Evolutionary conservation across 2,888 invertebrate species (phyloP), one percentile per base, ranked within the genome.

Genomic region (Ceratothoa steindachneri): DNA sequence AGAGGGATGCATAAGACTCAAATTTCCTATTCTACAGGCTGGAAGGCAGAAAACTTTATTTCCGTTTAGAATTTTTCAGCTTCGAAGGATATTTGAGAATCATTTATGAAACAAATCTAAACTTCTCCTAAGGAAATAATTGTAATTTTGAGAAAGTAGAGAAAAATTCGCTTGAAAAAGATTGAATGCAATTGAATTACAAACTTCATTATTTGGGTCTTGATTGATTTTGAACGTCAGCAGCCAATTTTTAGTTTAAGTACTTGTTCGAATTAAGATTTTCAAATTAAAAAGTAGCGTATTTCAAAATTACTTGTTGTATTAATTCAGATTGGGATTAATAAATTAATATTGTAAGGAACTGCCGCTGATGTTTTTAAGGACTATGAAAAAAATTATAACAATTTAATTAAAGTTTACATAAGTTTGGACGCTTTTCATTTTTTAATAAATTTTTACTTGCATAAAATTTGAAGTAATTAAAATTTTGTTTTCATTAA

Each of bases 101-200:
- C 60, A 60, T 60, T 60, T 60, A 60, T 15, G 60, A 60, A 60
- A 60, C 60, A 60, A 60, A 60, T 60, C 60, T 60, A 60, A 60
- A 60, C 60, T 60, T 60, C 60, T 24, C 60, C 27, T 60, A 60
- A 60, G 22, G 60, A 60, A n/a, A 30, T 67, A 67, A 67, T 67
- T 31, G 31, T 30, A 67, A 66, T 30, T 28, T 28, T 29, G n/a
- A 30, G 15, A 12, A 27, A 29, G n/a, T 9, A 55, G 30, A 29
- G 24, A 41, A 27, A n/a, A n/a, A n/a, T n/a, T n/a, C n/a, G n/a
- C n/a, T n/a, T 9, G 15, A 41, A 41, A 41, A 41, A 41, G 15
- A 41, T 41, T 41, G 15, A 9, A 41, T 41, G 41, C 41, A 41
- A 41, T 41, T 41, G 41, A 41, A 41, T 41, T 41, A 41, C 41